Conservation (phyloP, 2,888 invertebrate genomes). For the Agonopterix alstromeriana region DNA sequence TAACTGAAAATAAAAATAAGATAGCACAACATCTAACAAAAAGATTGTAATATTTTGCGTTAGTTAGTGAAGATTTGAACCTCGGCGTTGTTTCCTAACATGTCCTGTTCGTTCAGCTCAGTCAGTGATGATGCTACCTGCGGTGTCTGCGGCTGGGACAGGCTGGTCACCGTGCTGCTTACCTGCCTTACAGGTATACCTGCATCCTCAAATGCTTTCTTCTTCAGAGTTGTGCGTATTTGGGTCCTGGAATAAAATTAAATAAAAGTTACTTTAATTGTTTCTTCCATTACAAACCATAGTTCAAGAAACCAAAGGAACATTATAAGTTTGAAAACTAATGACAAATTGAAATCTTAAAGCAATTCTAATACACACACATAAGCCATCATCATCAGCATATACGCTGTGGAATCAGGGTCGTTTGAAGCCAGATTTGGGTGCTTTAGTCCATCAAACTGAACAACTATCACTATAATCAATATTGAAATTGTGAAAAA, state of each 20-base stretch:
- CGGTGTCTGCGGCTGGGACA: conserved; percentile 37
- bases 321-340: too few species aligned
- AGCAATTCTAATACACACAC: too few species aligned
- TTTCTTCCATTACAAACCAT: too few species aligned
- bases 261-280: neutral
- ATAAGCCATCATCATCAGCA: too few species aligned
- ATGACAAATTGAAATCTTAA: too few species aligned
- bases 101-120: conserved; percentile 48
- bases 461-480: too few species aligned
- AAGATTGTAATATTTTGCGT: conserved; percentile 15
- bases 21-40: conserved; percentile 32
- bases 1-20: conserved; percentile 28
- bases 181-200: conserved; percentile 85
- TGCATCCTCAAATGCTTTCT: conserved; percentile 92
- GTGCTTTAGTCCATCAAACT: too few species aligned
- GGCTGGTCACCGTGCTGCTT: conserved; percentile 68
- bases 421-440: too few species aligned
- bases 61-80: conserved; percentile 68
- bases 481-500: too few species aligned
- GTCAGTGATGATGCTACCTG: conserved; percentile 50
- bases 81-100: conserved; percentile 70
- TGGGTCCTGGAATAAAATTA: conserved; percentile 81
- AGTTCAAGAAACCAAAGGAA: too few species aligned
- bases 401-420: too few species aligned
- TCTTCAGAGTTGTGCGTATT: conserved; percentile 89